Base-by-base conservation (phyloP, 2,113 vertebrate species). In the Mirza zaza region DNA sequence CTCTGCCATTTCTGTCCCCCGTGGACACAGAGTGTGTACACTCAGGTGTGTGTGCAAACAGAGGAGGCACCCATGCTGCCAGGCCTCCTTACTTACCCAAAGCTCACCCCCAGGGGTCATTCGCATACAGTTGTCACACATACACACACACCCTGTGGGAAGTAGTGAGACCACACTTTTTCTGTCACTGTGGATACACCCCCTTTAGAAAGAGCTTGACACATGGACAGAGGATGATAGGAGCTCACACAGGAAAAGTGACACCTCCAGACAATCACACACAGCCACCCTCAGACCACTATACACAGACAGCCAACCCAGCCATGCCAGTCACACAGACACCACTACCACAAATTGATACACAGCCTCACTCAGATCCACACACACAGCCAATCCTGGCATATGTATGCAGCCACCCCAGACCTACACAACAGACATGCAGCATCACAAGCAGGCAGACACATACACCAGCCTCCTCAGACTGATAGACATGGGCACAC, bases 361-460 rank as follows among this genome's bases (percentile, higher is more conserved):
- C 50, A 27, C 65, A 75, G 34, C 71, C 48, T 85, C 76, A 29
- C 15, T 80, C 20, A 61, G 52, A 48, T 20, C 29, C 32, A 45
- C 10, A 45, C 32, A 55, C 59, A 80, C 55, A 21, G 75, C 45
- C 23, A 57, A 8, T 11, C 25, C 3, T 0, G 55, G 5, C 0
- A 88, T 96, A 87, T 17, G n/a, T 57, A 61, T 65, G 59, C 11
- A 76, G 15, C n/a, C 39, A 79, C 57, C n/a, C 39, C 59, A 52
- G 29, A 45, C 12, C 45, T 45, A 55, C 23, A 36, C 23, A 36
- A 57, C 67, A 87, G 48, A 73, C 97, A 96, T 96, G 96, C 93
- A 97, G 94, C 92, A 95, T 76, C 63, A 52, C 57, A 89, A 92
- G 96, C 87, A 90, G 91, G 36, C 73, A 0, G 88, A 97, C 94